Evolutionary conservation across 2,113 vertebrate genomes (phyloP), one percentile per base, ranked within the genome.

Genomic region (Xiphophorus couchianus): DNA sequence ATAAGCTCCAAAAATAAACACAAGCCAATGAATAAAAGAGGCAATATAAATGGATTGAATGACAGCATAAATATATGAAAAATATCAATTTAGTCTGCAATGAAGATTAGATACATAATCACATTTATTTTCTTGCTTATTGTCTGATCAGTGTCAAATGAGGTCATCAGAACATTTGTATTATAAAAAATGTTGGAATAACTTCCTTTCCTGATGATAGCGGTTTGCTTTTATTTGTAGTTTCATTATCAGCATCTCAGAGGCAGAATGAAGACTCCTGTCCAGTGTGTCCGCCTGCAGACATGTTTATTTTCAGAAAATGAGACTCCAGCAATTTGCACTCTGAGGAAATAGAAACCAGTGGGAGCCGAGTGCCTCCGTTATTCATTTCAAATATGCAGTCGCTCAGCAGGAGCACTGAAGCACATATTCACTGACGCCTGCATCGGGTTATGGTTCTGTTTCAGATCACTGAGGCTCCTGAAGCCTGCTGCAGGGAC

Each of bases 271-370:
- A 58, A 0, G 3, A 58, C 27, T 58, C 54, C 62, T 28, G 37
- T 70, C 69, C 30, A 35, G n/a, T 42, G 66, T 60, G 33, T 30
- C n/a, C 39, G 63, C 48, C 25, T 48, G 30, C 66, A 51, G 37
- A 37, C 64, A 37, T 54, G 70, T 73, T 73, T 79, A 73, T 73
- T 68, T 68, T 9, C 48, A 44, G 37, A 51, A 67, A 68, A 79
- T 68, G 30, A 79, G 64, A 37, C 65, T 73, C 44, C 42, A 65
- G 30, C 68, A 22, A 73, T 62, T 73, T 33, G 58, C 54, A 73
- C 67, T 73, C 64, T 51, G 39, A 63, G 30, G 58, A 79, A 79
- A 79, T 62, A 35, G 71, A 73, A 68, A 63, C 54, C 77, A 73
- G 61, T 61, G 39, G 77, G 64, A 77, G 69, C 27, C 7, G 17